A percentile compares a stretch with the other conserved stretches of the same genome.
Evolutionary conservation across 2,888 invertebrate genomes (phyloP).

Genomic region (Ormyrus nitidulus): DNA sequence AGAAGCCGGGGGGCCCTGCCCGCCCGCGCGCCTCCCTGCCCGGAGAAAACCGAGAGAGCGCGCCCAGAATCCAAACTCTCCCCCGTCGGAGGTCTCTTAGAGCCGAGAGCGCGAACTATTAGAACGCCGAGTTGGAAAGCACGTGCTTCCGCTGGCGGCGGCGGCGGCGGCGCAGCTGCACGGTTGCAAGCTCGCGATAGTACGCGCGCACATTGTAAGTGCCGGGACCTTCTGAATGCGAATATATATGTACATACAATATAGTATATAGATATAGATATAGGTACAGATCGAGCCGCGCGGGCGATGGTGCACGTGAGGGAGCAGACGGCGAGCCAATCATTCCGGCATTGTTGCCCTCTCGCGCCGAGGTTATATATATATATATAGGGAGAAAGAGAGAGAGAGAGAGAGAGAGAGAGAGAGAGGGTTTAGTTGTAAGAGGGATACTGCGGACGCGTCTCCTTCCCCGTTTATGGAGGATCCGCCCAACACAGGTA

Average conservation of each 20-base stretch:
- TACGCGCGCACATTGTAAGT: constrained; percentile 66
- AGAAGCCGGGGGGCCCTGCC: background rate
- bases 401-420: background rate
- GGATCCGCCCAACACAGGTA: background rate
- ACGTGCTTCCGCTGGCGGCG: constrained; percentile 34
- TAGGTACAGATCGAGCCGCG: no score
- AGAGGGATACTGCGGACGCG: constrained; percentile 26
- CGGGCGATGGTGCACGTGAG: constrained; percentile 51
- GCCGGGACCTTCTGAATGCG: constrained; percentile 59
- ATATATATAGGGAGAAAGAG: background rate
- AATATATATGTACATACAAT: no score
- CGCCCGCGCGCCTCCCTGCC: no score
- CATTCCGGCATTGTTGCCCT: constrained; percentile 69
- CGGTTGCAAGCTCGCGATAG: constrained; percentile 64
- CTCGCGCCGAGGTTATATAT: constrained; percentile 5
- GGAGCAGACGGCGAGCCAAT: constrained; percentile 69
- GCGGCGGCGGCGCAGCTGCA: constrained; percentile 54
- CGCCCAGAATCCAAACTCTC: background rate
- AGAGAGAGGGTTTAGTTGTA: background rate
- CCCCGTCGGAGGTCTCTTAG: background rate
- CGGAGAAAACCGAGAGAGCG: no score
- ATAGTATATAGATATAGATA: no score
- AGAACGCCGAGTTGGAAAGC: constrained; percentile 24
- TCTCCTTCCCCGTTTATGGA: background rate
- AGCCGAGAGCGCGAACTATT: constrained; percentile 8